phyloP scores from a whole-genome alignment of 2,113 vertebrate species.

The Istiophorus platypterus region DNA sequence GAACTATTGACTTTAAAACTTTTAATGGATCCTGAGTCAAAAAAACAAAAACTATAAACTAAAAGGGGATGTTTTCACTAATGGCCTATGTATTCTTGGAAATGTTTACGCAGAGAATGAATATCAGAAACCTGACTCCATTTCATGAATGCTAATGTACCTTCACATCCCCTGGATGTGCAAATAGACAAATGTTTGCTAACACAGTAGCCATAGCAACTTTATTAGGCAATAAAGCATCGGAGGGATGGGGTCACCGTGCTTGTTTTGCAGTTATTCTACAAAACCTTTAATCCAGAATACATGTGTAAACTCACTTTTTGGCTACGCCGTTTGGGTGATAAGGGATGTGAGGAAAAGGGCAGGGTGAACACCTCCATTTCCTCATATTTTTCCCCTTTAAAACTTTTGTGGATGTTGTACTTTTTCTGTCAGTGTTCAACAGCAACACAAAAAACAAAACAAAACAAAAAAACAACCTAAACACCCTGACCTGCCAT shows the following conservation, averaged over 20 bases:
- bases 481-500: slow-evolving; percentile 39
- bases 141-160: not conserved
- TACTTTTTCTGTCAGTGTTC: not conserved
- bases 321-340: not conserved
- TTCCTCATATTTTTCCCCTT: not conserved
- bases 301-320: not conserved
- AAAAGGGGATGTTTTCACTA: too few relatives aligned
- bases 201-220: not conserved
- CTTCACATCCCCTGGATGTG: not conserved
- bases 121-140: not conserved
- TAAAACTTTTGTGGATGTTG: not conserved
- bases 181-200: too few relatives aligned
- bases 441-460: slow-evolving; percentile 1
- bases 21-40: too few relatives aligned
- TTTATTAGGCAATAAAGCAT: not conserved
- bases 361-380: not conserved
- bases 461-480: slow-evolving; percentile 7
- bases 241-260: too few relatives aligned
- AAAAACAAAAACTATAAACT: too few relatives aligned
- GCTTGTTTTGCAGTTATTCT: not conserved
- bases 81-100: too few relatives aligned
- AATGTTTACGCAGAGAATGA: not conserved
- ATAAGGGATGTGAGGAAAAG: too few relatives aligned
- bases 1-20: not conserved
- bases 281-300: not conserved